Evolutionary conservation across 2,888 invertebrate species (phyloP).

Genomic region (Eupithecia dodoneata): DNA sequence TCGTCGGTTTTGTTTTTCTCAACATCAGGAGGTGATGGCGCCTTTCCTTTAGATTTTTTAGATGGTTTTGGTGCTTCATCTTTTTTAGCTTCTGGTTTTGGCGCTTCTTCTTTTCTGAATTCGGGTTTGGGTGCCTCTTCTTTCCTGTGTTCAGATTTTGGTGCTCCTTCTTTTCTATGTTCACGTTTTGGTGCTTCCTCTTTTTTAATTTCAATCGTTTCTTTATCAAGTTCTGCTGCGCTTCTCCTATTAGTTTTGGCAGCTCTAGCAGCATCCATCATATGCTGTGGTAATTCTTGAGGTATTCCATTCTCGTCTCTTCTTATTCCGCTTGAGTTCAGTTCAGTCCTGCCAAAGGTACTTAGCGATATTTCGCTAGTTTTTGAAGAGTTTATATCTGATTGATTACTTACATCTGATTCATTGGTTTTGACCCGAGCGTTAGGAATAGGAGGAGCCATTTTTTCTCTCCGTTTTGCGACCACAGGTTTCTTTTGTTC

Average conservation of each 20-base stretch:
- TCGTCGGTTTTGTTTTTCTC: conserved; percentile 80
- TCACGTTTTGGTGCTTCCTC: conserved; percentile 67
- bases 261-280: conserved; percentile 88
- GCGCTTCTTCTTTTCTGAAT: conserved; percentile 40
- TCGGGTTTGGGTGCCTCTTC: conserved; percentile 57
- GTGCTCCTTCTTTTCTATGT: conserved; percentile 39
- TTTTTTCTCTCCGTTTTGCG: conserved; percentile 80
- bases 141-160: conserved; percentile 53
- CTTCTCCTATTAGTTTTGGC: conserved; percentile 88
- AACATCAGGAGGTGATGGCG: conserved; percentile 87
- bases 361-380: conserved; percentile 64
- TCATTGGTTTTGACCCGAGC: conserved; percentile 74
- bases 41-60: conserved; percentile 89
- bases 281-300: conserved; percentile 88
- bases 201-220: conserved; percentile 63
- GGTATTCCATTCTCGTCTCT: conserved; percentile 86
- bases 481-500: conserved; percentile 80
- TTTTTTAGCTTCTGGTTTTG: conserved; percentile 55
- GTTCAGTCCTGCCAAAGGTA: conserved; percentile 73
- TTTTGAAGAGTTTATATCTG: conserved; percentile 58
- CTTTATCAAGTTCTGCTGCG: conserved; percentile 68
- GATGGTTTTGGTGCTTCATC: conserved; percentile 58
- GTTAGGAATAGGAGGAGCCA: conserved; percentile 80
- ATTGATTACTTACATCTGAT: conserved; percentile 63
- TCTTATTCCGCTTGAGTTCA: conserved; percentile 85